Base-by-base conservation (phyloP, 2,113 vertebrate genomes). In the Ailuropoda melanoleuca region DNA sequence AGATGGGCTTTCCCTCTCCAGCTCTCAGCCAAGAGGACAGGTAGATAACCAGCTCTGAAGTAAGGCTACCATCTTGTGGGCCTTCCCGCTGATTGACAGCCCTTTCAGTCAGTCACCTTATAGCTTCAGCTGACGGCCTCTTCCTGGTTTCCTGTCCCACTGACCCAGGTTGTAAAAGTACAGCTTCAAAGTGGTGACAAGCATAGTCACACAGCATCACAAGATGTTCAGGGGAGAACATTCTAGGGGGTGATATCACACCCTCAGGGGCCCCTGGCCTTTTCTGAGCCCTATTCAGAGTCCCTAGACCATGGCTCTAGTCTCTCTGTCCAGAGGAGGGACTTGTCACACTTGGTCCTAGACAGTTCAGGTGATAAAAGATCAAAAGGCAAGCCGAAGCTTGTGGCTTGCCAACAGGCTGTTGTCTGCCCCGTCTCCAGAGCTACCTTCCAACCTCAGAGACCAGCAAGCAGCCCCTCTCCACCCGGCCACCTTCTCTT, bases 401-500 rank as follows among this genome's bases (percentile, higher is more conserved):
- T 70, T n/a, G 96, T 60, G 89, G 72, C 83, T 58, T 46, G 31
- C 78, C 75, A 66, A 39, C 1, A 0, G 17, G 26, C 82, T 66
- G 37, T 53, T 81, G 58, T 90, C 83, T 53, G 21, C 62, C 88
- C 19, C 39, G 64, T 88, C 74, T 94, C 75, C 43, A 58, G 50
- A 78, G 58, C 29, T 0, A 1, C 55, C 75, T 81, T 72, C 96
- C 74, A 84, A 83, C 66, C 86, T 74, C n/a, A 23, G 72, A 55
- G 62, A 92, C 92, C 72, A 15, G 8, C 0, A 0, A 17, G 50
- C 58, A 87, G 66, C 18, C 89, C 90, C 64, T 90, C 80, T 75
- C 56, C 66, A 53, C 23, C 17, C 1, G 0, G 21, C 90, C 85
- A 98, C 95, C 95, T 97, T 98, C 95, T 78, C 95, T 96, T 98